A percentile compares a stretch with the other conserved stretches of the same genome.
These are phyloP conservation scores for Ifrita kowaldi DNA, from an alignment of 2,113 vertebrate species.

Conservation along the genomic window DNA sequence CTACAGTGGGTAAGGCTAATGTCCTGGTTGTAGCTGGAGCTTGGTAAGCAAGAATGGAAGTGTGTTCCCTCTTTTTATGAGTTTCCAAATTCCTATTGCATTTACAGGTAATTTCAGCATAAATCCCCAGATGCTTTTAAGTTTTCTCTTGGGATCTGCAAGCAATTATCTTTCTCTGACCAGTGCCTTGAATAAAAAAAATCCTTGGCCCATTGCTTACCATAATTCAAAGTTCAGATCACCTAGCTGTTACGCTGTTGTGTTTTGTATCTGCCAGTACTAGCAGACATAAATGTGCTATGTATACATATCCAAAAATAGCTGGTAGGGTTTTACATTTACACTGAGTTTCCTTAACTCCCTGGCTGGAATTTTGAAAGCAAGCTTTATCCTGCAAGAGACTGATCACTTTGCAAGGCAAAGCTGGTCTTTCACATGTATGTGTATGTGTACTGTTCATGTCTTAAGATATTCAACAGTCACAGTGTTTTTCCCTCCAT, in stretches of 20 bases:
- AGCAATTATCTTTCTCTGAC: neutral
- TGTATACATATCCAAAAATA: conserved; percentile 6
- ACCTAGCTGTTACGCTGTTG: neutral
- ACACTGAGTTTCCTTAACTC: conserved; percentile 6
- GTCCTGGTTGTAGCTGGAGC: neutral
- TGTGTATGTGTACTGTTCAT: neutral
- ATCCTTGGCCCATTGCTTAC: neutral
- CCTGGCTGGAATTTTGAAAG: conserved; percentile 28
- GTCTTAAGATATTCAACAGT: conserved; percentile 46
- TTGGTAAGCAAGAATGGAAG: neutral
- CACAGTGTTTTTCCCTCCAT: neutral
- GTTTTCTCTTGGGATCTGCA: neutral
- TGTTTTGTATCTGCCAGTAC: neutral
- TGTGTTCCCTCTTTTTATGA: neutral
- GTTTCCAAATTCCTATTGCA: neutral
- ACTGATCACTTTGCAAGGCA: conserved; percentile 40
- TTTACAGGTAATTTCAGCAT: neutral
- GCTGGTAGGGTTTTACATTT: neutral
- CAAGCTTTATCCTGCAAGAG: conserved; percentile 22
- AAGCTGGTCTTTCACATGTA: neutral
- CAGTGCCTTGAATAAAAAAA: neutral
- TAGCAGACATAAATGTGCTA: neutral
- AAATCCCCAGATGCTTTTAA: neutral
- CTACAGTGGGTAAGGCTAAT: neutral
- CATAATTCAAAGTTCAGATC: neutral